Base-by-base conservation (phyloP, 1,140 invertebrate genomes). In the Adoxophyes honmai region DNA sequence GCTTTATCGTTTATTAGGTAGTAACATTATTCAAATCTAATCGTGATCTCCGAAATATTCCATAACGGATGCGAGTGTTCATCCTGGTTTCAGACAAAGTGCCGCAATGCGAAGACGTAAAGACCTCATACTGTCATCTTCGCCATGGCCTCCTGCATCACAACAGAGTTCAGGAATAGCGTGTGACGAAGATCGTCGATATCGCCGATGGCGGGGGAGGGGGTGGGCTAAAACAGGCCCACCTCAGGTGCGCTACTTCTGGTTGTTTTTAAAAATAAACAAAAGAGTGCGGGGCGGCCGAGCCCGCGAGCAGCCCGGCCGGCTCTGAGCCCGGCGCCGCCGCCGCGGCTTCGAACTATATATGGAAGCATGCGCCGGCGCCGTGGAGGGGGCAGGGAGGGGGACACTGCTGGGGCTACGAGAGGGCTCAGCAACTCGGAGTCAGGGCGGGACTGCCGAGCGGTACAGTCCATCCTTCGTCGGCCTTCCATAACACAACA, bases 371-470 rank as follows among this genome's bases (percentile, higher is more conserved):
- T 62, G 66, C 60, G 54, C 62, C 42, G 35, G 60, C 9, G 51
- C 56, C 39, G 44, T 18, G 55, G 42, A 59, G 58, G 38, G 53
- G 53, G 42, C 57, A 55, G 57, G 73, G 57, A 72, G 70, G 69
- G 64, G 61, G 64, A 39, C 34, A 74, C 58, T 68, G 68, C 74
- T 73, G 78, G 75, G 76, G 52, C 60, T 55, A 51, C 39, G 57
- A 51, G 69, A 53, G 62, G 66, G 70, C 61, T 60, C 74, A 64
- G 63, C 59, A 72, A 55, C 71, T 84, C 79, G 81, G 84, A 88
- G 85, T 86, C 81, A 80, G 85, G 85, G 82, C 83, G 85, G 81
- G 82, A 84, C 82, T 85, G 75, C 81, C 81, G 77, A 83, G 61
- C 75, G 75, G 75, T 76, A 71, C 82, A 86, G 82, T 88, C 85